These are phyloP conservation scores for Pogonophryne albipinna DNA, from an alignment of 2,797 vertebrate species.

Conservation along the genomic window DNA sequence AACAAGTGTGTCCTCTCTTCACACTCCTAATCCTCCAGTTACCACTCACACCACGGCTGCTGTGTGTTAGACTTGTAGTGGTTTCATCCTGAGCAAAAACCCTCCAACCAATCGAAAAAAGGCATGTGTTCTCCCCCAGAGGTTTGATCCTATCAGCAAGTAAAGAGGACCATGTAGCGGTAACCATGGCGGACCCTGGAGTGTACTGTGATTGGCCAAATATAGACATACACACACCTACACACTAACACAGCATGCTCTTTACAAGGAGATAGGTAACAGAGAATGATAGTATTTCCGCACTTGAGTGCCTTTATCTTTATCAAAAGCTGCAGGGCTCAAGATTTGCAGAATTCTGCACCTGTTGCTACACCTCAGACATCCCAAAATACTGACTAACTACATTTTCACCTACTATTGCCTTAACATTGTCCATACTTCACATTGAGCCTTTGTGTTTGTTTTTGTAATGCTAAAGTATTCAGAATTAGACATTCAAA, in stretches of 20 bases:
- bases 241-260: neutral
- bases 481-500: too few relatives aligned
- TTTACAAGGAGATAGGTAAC: slow-evolving; percentile 28
- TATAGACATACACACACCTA: neutral
- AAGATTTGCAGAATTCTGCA: neutral
- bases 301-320: slow-evolving; percentile 40
- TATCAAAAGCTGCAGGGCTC: slow-evolving; percentile 19
- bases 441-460: too few relatives aligned
- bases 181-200: slow-evolving; percentile 17
- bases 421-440: too few relatives aligned
- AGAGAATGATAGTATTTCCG: slow-evolving; percentile 20
- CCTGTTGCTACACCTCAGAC: too few relatives aligned
- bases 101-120: slow-evolving; percentile 51
- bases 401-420: too few relatives aligned
- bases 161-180: slow-evolving; percentile 36
- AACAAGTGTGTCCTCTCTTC: slow-evolving; percentile 49
- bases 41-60: slow-evolving; percentile 44
- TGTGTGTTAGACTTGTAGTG: slow-evolving; percentile 51
- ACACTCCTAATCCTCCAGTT: slow-evolving; percentile 56
- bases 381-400: too few relatives aligned
- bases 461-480: too few relatives aligned
- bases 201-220: slow-evolving; percentile 39
- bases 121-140: slow-evolving; percentile 11
- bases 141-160: slow-evolving; percentile 51
- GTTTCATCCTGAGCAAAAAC: slow-evolving; percentile 46